These are phyloP conservation scores for Drosophila rhopaloa DNA, from an alignment of 1,140 invertebrate genomes.

Conservation along the genomic window DNA sequence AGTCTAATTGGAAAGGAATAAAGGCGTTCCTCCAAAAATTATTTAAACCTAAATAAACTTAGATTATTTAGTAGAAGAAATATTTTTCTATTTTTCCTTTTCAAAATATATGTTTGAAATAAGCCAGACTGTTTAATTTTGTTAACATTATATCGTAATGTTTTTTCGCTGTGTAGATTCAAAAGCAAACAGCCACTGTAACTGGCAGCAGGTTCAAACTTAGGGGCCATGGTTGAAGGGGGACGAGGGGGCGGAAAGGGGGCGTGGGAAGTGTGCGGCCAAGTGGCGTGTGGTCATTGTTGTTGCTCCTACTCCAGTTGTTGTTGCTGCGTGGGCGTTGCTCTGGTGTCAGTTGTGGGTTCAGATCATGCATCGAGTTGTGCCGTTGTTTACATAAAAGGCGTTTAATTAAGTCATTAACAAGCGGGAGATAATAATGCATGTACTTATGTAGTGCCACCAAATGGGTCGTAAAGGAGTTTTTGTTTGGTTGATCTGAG, in stretches of 20 bases:
- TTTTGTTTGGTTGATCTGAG: neutral
- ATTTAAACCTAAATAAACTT: too few species aligned
- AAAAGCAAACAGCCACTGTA: conserved; percentile 21
- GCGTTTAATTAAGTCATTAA: conserved; percentile 79
- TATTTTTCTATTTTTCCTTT: too few species aligned
- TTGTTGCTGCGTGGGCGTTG: conserved; percentile 63
- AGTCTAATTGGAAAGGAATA: too few species aligned
- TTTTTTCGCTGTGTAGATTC: neutral
- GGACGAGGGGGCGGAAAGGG: conserved; percentile 4
- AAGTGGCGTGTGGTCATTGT: conserved; percentile 49
- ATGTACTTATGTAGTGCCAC: conserved; percentile 13
- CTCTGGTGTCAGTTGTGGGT: conserved; percentile 47
- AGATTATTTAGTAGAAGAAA: too few species aligned
- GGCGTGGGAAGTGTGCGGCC: conserved; percentile 51
- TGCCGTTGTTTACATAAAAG: conserved; percentile 60
- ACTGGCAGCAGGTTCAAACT: conserved; percentile 59
- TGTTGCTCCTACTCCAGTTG: conserved; percentile 17
- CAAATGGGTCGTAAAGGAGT: conserved; percentile 9
- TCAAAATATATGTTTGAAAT: too few species aligned
- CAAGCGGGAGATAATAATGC: conserved; percentile 41
- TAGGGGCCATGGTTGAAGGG: conserved; percentile 43
- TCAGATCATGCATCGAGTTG: conserved; percentile 63
- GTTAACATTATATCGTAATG: too few species aligned
- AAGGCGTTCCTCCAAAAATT: too few species aligned
- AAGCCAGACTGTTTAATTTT: too few species aligned